A percentile compares a stretch with the other conserved stretches of the same genome.
Evolutionary conservation across 2,797 vertebrate species (phyloP).

Genomic region (Micrastur ruficollis): DNA sequence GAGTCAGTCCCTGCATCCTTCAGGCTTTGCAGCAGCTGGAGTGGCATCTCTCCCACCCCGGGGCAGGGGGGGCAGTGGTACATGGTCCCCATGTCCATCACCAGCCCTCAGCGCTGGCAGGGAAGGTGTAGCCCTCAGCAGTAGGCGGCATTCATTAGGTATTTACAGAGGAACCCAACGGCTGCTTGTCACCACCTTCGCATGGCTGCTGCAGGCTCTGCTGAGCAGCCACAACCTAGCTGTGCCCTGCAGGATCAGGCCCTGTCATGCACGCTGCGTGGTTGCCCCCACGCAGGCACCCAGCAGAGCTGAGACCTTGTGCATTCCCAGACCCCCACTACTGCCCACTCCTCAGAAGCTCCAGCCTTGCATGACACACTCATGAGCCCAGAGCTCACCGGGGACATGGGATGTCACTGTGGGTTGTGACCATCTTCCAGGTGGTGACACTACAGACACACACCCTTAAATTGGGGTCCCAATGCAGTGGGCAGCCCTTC

Average conservation of each 20-base stretch:
- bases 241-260: neutral
- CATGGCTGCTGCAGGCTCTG: neutral
- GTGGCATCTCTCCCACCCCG: neutral
- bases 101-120: neutral
- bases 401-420: rapidly evolving
- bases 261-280: rapidly evolving
- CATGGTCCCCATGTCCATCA: neutral
- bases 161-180: neutral
- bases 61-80: neutral
- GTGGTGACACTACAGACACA: neutral
- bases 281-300: neutral
- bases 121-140: too few species aligned
- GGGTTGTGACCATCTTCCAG: neutral
- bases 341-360: neutral
- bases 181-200: neutral
- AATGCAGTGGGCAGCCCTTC: neutral
- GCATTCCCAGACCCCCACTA: rapidly evolving
- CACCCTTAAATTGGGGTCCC: rapidly evolving
- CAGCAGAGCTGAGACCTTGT: rapidly evolving
- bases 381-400: neutral
- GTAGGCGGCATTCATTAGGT: too few species aligned
- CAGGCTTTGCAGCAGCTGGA: rapidly evolving
- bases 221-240: neutral
- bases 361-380: neutral
- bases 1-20: neutral